These are phyloP conservation scores for Drosophila setosimentum DNA, from an alignment of 2,888 invertebrate genomes.

Conservation along the genomic window DNA sequence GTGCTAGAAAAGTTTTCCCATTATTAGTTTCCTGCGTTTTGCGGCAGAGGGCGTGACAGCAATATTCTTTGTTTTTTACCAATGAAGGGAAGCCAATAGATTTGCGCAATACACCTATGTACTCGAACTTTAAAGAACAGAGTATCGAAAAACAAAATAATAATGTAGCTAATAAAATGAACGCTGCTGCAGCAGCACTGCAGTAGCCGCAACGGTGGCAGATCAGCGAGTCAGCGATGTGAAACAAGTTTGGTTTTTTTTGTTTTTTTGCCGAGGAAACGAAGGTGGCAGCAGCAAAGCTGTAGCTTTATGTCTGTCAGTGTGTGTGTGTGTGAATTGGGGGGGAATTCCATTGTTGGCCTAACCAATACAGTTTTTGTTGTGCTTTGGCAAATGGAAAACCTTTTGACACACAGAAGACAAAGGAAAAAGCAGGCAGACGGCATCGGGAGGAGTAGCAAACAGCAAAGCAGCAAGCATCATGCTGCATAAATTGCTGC, in stretches of 20 bases:
- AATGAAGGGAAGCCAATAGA: too few species aligned
- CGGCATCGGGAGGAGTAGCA: conserved; percentile 31
- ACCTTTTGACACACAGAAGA: conserved; percentile 72
- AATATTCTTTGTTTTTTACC: background rate
- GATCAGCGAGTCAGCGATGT: conserved; percentile 60
- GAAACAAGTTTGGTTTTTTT: conserved; percentile 68
- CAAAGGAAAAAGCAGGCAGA: conserved; percentile 64
- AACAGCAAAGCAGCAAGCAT: conserved; percentile 55
- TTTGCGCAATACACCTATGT: background rate
- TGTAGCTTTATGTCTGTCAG: conserved; percentile 6
- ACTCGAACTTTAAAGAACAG: conserved; percentile 1
- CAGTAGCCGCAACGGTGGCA: conserved; percentile 44
- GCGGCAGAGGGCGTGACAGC: background rate
- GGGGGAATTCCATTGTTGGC: conserved; percentile 59
- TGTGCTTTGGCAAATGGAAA: conserved; percentile 62
- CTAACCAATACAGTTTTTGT: conserved; percentile 45
- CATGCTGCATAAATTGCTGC: conserved; percentile 76
- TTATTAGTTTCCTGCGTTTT: background rate
- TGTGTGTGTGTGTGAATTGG: conserved; percentile 11
- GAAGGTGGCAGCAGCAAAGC: conserved; percentile 15
- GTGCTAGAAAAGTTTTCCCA: too few species aligned
- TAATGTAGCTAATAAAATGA: conserved; percentile 67
- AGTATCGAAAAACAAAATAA: background rate
- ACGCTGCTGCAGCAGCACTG: conserved; percentile 40
- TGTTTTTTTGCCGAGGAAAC: conserved; percentile 14